Base-by-base conservation (phyloP, 2,888 invertebrate species). In the Drosophila kambysellisi region DNA sequence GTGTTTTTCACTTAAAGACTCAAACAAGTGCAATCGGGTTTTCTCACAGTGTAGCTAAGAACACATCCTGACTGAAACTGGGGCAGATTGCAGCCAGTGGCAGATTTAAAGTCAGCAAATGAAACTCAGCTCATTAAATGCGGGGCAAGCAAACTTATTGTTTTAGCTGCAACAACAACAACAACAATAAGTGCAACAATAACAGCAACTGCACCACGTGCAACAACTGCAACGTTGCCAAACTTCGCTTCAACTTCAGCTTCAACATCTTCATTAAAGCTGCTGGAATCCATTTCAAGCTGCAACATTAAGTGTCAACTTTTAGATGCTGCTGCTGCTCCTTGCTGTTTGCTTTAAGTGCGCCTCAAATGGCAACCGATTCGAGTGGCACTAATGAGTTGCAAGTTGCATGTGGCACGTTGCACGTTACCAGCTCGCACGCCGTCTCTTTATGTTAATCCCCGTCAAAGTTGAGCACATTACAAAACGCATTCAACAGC, bases 101-200 rank as follows among this genome's bases (percentile, higher is more conserved):
- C 69, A 76, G 70, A 81, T 76, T 81, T 79, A 81, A 81, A 79
- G 81, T 50, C 74, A 70, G 62, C 65, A 30, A 71, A 63, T 56
- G 63, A 71, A 79, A 74, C 87, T 76, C 79, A 83, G 73, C 83
- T 76, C 82, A 83, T 87, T 82, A 74, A 87, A 84, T 82, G 78
- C 72, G 67, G 66, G 68, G 63, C 57, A 63, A 11, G 17, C 54
- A 29, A 35, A 53, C 60, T 66, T 69, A 78, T 78, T 74, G 74
- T 69, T 68, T 58, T 53, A 59, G 30, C 32, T 65, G 52, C 35
- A 41, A 65, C 48, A 56, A 56, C 37, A 30, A 15, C 62, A 33
- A 3, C 20, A 9, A n/a, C n/a, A 20, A 35, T 37, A 37, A 12
- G 4, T 17, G 17, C 37, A 17, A 54, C 11, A 25, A 15, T 17